Percentiles rank a stretch among this genome's conserved stretches.
phyloP scores from a whole-genome alignment of 1,140 invertebrate genomes.

The Mamestra configurata region DNA sequence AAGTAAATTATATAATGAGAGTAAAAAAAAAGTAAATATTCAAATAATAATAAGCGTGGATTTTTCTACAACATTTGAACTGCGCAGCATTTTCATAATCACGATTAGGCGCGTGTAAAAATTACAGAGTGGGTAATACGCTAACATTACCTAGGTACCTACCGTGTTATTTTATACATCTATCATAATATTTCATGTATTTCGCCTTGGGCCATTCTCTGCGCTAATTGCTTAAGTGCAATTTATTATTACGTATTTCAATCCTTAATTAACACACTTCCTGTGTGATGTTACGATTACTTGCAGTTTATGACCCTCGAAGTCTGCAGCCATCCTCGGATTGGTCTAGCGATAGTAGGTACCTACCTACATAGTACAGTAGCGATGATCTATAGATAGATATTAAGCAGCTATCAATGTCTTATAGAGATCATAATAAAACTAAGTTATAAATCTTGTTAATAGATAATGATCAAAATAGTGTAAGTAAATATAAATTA shows the following conservation, averaged over 20 bases:
- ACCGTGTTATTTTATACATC: constrained; percentile 29
- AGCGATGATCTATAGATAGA: no score
- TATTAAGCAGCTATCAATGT: background rate
- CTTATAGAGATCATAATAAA: constrained; percentile 4
- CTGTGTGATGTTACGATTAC: constrained; percentile 63
- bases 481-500: background rate
- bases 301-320: constrained; percentile 55
- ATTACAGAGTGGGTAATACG: background rate
- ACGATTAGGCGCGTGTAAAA: background rate
- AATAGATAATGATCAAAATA: background rate
- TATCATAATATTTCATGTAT: constrained; percentile 37
- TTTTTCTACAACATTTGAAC: background rate
- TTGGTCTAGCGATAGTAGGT: background rate
- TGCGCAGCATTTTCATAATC: constrained; percentile 8
- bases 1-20: constrained; percentile 7
- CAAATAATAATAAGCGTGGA: background rate
- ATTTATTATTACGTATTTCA: constrained; percentile 55
- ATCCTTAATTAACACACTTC: constrained; percentile 72
- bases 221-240: constrained; percentile 52
- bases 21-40: constrained; percentile 4
- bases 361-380: no score
- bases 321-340: background rate
- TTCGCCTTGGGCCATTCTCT: constrained; percentile 59
- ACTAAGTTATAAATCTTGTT: background rate
- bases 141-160: background rate